Evolutionary conservation across 1,140 invertebrate species (phyloP).

Genomic region (Vanessa tameamea): DNA sequence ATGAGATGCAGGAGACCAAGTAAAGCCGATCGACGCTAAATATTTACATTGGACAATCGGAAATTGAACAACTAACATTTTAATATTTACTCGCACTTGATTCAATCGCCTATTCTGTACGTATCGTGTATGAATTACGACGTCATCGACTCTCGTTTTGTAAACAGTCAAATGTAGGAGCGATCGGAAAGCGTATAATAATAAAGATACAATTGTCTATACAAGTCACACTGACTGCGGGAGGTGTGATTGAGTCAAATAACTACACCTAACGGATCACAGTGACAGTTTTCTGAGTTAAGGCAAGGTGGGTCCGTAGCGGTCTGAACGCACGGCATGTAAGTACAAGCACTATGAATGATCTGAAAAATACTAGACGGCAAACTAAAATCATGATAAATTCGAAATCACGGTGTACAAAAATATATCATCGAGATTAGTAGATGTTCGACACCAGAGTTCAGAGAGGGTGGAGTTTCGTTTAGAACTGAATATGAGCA

Average conservation of each 20-base stretch:
- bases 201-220: constrained; percentile 13
- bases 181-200: constrained; percentile 16
- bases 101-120: constrained; percentile 18
- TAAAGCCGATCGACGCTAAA: constrained; percentile 28
- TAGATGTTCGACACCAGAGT: too few relatives aligned
- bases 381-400: too few relatives aligned
- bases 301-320: constrained; percentile 69
- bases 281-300: constrained; percentile 72
- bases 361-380: too few relatives aligned
- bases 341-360: constrained; percentile 3
- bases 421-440: too few relatives aligned
- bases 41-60: constrained; percentile 36
- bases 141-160: neutral
- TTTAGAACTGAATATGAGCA: too few relatives aligned
- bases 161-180: neutral
- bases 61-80: constrained; percentile 9
- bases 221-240: constrained; percentile 26
- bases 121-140: neutral
- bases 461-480: too few relatives aligned
- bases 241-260: constrained; percentile 44
- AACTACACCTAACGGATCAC: constrained; percentile 73
- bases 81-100: constrained; percentile 17
- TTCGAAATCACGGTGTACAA: too few relatives aligned
- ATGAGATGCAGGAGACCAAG: constrained; percentile 44
- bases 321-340: neutral